phyloP scores from a whole-genome alignment of 2,888 invertebrate genomes.

The Taenaris catops region DNA sequence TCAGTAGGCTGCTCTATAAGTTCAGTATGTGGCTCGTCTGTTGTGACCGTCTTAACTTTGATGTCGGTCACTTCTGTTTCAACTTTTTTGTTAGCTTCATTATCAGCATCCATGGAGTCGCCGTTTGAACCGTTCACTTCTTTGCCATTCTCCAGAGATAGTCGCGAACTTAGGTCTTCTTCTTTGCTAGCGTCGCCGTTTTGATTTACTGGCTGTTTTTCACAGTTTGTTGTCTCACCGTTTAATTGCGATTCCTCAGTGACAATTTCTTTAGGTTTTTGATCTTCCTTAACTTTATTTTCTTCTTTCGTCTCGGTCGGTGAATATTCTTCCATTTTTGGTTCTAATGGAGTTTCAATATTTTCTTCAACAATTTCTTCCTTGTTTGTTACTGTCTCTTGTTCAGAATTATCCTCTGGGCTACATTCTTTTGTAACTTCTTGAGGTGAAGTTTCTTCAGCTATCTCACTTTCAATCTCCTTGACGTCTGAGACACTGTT shows the following conservation, averaged over 20 bases:
- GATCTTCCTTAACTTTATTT: conserved; percentile 21
- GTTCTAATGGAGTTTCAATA: conserved; percentile 13
- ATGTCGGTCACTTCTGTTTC: conserved; percentile 61
- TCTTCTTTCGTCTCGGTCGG: conserved; percentile 24
- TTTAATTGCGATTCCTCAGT: conserved; percentile 51
- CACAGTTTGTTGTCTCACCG: conserved; percentile 55
- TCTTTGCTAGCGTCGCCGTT: conserved; percentile 55
- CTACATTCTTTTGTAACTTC: conserved; percentile 15
- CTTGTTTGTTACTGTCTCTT: conserved; percentile 20
- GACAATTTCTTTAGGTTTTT: conserved; percentile 27
- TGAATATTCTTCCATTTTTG: conserved; percentile 16
- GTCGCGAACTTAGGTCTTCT: conserved; percentile 51
- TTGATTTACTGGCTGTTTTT: conserved; percentile 36
- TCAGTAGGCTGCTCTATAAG: conserved; percentile 73
- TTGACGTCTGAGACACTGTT: conserved; percentile 26
- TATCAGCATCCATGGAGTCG: conserved; percentile 33
- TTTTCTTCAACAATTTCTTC: conserved; percentile 18
- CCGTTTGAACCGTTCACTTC: conserved; percentile 35
- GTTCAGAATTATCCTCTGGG: conserved; percentile 4
- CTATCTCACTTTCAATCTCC: conserved; percentile 22
- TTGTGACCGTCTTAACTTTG: conserved; percentile 77
- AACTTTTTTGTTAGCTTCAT: conserved; percentile 55
- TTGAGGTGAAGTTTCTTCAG: conserved; percentile 23
- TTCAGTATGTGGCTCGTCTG: conserved; percentile 61
- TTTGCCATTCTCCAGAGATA: conserved; percentile 56